Evolutionary conservation across 2,888 invertebrate species (phyloP), one percentile per base, ranked within the genome.

Genomic region (Microchrysa polita): DNA sequence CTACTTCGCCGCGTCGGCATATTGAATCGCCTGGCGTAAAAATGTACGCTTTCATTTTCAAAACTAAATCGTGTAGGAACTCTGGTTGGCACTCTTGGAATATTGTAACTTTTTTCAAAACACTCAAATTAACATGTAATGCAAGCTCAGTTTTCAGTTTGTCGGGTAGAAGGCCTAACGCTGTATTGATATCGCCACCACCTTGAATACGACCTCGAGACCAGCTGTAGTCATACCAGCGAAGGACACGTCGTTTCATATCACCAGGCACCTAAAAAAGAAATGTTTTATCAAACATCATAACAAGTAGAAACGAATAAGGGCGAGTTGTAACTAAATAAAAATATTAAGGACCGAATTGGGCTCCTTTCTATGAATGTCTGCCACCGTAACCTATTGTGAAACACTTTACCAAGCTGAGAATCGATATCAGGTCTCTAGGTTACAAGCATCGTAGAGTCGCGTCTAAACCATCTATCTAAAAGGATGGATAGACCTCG

Each of bases 171-270:
- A 97, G 87, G 12, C 96, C 96, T 71, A 97, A 87, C 1, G 95
- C 96, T 1, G 97, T 96, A 83, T 97, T 97, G 83, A 97, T 97
- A 84, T 97, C 97, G 9, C 96, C 96, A 1, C 96, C 96, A 1
- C 97, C 97, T 84, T 96, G 96, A 80, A 97, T 96, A 67, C 97
- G 88, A 5, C 97, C 97, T 75, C 97, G 88, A 2, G 97, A 97
- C 97, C 97, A 97, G 34, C 97, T 97, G 85, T 98, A 98, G 86
- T 97, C 97, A 86, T 97, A 98, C 97, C 97, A 97, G 7, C 97
- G 89, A 42, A 97, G 89, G 0, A 98, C 97, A 22, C 97, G 88
- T n/a, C 96, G 88, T 83, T 97, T 97, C 94, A 98, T 96, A 18
- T 95, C 96, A 48, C 95, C 93, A 5, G 97, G 97, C 27, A 95